Evolutionary conservation across 2,888 invertebrate species (phyloP).

Genomic region (Glomeris marginata): DNA sequence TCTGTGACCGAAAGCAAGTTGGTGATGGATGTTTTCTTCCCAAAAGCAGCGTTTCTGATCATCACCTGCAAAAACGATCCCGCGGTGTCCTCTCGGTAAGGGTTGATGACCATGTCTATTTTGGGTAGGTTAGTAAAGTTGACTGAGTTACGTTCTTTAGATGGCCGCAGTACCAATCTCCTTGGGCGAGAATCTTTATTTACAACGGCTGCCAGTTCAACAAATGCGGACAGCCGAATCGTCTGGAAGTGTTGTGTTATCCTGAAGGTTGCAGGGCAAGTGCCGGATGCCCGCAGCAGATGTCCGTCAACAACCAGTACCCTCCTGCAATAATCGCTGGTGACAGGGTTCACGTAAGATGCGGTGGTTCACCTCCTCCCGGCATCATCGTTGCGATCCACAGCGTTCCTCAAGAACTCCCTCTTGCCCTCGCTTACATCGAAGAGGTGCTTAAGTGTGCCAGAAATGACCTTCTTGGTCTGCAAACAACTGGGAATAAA

Average conservation of each 20-base stretch:
- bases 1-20: slow-evolving; percentile 26
- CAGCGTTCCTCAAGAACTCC: slow-evolving; percentile 29
- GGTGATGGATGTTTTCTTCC: slow-evolving; percentile 27
- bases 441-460: slow-evolving; percentile 25
- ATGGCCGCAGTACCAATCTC: slow-evolving; percentile 22
- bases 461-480: too few relatives aligned
- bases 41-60: slow-evolving; percentile 27
- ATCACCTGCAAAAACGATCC: slow-evolving; percentile 26
- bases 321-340: slow-evolving; percentile 27
- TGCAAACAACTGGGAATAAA: too few relatives aligned
- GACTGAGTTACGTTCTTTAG: neutral
- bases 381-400: slow-evolving; percentile 27
- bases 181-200: slow-evolving; percentile 27
- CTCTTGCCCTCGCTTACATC: slow-evolving; percentile 28
- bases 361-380: slow-evolving; percentile 27
- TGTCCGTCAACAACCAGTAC: slow-evolving; percentile 25
- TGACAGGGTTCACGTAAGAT: slow-evolving; percentile 25
- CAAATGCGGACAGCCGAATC: slow-evolving; percentile 25
- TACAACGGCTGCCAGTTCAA: slow-evolving; percentile 28
- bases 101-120: too few relatives aligned
- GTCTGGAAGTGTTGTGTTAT: slow-evolving; percentile 27
- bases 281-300: slow-evolving; percentile 3
- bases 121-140: too few relatives aligned
- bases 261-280: slow-evolving; percentile 24
- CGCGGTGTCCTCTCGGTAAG: slow-evolving; percentile 25